Conservation (phyloP, 2,113 vertebrate species). For the Etia nguti region DNA sequence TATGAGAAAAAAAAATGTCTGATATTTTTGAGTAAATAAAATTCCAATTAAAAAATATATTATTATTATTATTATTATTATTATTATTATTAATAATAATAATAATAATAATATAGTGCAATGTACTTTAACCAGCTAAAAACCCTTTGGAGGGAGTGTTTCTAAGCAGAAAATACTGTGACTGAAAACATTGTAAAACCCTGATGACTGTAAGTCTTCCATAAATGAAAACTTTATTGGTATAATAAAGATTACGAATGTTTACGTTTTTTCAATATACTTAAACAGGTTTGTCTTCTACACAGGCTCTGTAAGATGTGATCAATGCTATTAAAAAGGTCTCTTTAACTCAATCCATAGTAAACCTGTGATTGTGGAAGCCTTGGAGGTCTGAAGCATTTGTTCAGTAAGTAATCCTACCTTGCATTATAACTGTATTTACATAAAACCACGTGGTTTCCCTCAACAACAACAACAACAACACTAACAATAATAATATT, state of each 20-base stretch:
- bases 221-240: neutral
- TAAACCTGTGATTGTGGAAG: neutral
- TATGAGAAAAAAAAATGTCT: rapidly evolving
- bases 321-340: neutral
- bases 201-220: neutral
- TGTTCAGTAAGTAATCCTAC: neutral
- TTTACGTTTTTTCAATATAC: neutral
- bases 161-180: neutral
- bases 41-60: rapidly evolving
- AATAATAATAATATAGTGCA: too few relatives aligned
- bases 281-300: neutral
- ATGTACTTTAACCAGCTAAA: neutral
- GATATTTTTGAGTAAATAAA: neutral
- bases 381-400: neutral
- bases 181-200: neutral
- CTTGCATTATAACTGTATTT: neutral
- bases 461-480: neutral
- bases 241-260: neutral
- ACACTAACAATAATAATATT: neutral
- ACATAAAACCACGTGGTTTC: neutral
- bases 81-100: neutral
- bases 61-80: neutral
- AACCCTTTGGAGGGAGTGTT: neutral
- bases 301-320: neutral
- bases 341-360: neutral